These are phyloP conservation scores for Lasioglossum marginatum DNA, from an alignment of 2,888 invertebrate species.

Conservation along the genomic window DNA sequence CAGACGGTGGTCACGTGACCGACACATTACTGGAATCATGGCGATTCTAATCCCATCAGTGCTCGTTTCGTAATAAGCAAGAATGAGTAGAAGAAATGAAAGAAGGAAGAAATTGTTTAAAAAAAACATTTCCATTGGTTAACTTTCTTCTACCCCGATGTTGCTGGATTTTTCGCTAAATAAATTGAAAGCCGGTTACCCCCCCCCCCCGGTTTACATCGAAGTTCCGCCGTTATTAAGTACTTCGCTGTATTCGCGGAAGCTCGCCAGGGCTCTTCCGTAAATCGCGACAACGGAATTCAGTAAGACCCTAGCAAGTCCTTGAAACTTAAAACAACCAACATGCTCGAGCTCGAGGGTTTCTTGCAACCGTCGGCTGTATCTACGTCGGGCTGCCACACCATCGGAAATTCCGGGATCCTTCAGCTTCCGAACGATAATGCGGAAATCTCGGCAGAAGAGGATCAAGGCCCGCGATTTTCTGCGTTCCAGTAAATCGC, in stretches of 20 bases:
- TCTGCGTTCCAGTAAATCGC: conserved; percentile 41
- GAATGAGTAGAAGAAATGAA: too few species aligned
- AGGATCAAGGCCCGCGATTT: conserved; percentile 46
- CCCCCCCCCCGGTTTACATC: neutral
- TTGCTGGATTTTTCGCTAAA: neutral
- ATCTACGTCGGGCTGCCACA: neutral
- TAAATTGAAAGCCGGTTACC: neutral
- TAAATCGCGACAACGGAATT: conserved; percentile 10
- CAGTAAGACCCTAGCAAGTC: neutral
- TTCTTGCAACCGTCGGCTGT: neutral
- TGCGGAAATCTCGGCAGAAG: conserved; percentile 17
- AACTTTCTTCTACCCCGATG: too few species aligned
- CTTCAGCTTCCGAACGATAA: neutral
- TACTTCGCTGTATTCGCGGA: neutral
- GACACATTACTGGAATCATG: neutral
- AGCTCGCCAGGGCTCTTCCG: neutral
- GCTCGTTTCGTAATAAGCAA: neutral
- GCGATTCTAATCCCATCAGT: neutral
- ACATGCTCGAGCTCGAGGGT: neutral
- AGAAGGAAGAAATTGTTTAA: too few species aligned
- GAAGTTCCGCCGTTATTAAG: conserved; percentile 3
- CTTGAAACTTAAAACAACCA: conserved; percentile 5
- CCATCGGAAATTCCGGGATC: neutral
- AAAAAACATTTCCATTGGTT: too few species aligned
- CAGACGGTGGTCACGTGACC: neutral